A percentile compares a stretch with the other conserved stretches of the same genome.
phyloP scores from a whole-genome alignment of 2,888 invertebrate species.

The Dicranocentrus wangi region DNA sequence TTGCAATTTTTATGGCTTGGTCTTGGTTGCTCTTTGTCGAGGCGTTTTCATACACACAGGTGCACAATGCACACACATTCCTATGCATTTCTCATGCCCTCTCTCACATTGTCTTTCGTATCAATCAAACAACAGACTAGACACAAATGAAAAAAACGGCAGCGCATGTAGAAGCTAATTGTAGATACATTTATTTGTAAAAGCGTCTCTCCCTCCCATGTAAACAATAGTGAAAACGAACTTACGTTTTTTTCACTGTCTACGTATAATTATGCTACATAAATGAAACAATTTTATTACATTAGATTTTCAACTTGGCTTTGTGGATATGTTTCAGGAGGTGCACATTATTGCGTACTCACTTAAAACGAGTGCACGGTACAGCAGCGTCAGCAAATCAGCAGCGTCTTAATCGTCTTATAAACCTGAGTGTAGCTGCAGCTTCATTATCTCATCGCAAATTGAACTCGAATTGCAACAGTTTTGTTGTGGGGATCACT shows the following conservation, averaged over 20 bases:
- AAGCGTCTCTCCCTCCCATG: background rate
- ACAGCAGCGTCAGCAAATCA: background rate
- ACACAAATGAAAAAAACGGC: background rate
- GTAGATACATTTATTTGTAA: background rate
- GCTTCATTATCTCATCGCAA: conserved; percentile 6
- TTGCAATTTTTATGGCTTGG: conserved; percentile 4
- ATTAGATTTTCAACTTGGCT: background rate
- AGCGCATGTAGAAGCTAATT: background rate
- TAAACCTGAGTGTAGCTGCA: background rate
- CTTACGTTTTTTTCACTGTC: background rate
- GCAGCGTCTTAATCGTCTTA: background rate
- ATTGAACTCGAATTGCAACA: conserved; percentile 18
- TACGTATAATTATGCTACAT: background rate
- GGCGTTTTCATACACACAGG: too few species aligned
- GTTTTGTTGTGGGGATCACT: conserved; percentile 7
- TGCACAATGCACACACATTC: background rate
- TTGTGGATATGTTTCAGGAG: conserved; percentile 38
- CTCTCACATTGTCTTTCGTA: conserved; percentile 18
- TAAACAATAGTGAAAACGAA: conserved; percentile 6
- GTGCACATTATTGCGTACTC: conserved; percentile 12
- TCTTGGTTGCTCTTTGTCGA: conserved; percentile 26
- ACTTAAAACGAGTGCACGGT: background rate
- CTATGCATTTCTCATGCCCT: background rate
- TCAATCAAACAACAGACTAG: conserved; percentile 6
- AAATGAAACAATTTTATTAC: background rate